phyloP scores from a whole-genome alignment of 1,140 invertebrate species.

The Penaeus chinensis region DNA sequence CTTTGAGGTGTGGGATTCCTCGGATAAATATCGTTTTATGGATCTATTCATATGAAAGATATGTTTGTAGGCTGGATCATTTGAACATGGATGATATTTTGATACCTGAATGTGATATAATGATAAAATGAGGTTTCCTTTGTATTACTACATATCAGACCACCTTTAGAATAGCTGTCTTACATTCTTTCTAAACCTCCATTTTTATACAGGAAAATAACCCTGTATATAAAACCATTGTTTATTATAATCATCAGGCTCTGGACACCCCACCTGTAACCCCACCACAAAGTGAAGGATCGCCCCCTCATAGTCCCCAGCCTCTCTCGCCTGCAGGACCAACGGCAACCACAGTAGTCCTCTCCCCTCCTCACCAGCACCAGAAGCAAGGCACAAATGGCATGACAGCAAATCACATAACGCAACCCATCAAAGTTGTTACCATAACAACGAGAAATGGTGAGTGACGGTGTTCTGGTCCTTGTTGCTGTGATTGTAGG shows the following conservation, averaged over 20 bases:
- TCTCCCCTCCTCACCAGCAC: too few relatives aligned
- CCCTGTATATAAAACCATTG: too few relatives aligned
- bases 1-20: background rate
- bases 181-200: too few relatives aligned
- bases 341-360: conserved; percentile 22
- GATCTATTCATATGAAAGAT: too few relatives aligned
- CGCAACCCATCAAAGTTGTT: conserved; percentile 54
- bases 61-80: too few relatives aligned
- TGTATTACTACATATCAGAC: too few relatives aligned
- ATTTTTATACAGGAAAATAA: too few relatives aligned
- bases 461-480: background rate
- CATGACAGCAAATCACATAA: conserved; percentile 12
- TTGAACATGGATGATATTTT: too few relatives aligned
- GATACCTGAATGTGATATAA: too few relatives aligned
- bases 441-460: conserved; percentile 53
- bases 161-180: too few relatives aligned
- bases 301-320: conserved; percentile 48
- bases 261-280: conserved; percentile 54
- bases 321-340: conserved; percentile 36
- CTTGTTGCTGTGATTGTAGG: background rate
- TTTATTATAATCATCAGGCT: background rate
- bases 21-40: background rate
- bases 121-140: too few relatives aligned
- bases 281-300: conserved; percentile 50
- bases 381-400: background rate